Conservation (phyloP, 1,140 invertebrate species). For the Meteorus sp. region DNA sequence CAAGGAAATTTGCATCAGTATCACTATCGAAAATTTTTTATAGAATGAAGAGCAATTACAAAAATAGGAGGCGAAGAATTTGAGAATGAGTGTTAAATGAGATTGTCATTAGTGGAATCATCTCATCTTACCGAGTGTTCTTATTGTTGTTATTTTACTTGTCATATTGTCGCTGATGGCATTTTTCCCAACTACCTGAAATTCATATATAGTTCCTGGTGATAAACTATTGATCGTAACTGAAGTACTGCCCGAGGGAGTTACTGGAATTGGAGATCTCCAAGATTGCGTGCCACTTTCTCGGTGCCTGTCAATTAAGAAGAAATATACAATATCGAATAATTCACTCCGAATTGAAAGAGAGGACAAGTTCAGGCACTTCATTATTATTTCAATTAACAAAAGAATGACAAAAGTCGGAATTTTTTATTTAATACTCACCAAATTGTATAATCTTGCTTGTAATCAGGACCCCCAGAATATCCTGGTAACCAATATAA, state of each 20-base stretch:
- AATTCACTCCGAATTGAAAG: not conserved
- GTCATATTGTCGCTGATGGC: conserved; percentile 91
- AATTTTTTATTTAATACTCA: no score
- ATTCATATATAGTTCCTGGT: conserved; percentile 91
- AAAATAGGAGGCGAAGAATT: not conserved
- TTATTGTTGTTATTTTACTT: conserved; percentile 87
- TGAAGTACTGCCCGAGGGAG: conserved; percentile 83
- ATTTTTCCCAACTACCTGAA: conserved; percentile 95
- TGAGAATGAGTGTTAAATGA: not conserved
- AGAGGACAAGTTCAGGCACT: no score
- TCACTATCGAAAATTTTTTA: conserved; percentile 4
- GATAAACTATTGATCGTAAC: conserved; percentile 89
- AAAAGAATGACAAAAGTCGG: no score
- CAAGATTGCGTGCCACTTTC: conserved; percentile 82
- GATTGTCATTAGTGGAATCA: not conserved
- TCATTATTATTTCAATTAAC: not conserved
- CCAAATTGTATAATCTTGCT: conserved; percentile 93
- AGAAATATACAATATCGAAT: not conserved
- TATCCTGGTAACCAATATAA: conserved; percentile 93
- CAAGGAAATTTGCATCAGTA: conserved; percentile 20
- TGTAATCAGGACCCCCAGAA: conserved; percentile 90
- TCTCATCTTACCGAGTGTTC: conserved; percentile 80
- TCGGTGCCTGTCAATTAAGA: conserved; percentile 65
- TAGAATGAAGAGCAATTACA: not conserved
- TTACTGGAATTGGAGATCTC: conserved; percentile 86